phyloP scores from a whole-genome alignment of 2,113 vertebrate species.

The Genyomyrus donnyi region DNA sequence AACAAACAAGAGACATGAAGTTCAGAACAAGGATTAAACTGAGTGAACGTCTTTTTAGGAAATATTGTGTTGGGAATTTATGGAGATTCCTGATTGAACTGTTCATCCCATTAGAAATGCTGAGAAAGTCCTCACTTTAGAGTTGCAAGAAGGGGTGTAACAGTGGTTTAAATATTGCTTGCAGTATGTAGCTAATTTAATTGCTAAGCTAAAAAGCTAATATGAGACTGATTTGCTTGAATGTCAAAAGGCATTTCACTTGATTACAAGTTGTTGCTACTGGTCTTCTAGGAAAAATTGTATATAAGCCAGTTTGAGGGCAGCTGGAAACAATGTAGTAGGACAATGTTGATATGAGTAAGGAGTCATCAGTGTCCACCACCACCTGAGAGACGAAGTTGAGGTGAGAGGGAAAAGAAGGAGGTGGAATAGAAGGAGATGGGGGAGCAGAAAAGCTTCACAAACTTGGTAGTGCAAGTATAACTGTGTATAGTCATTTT shows the following conservation, averaged over 20 bases:
- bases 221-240: background rate
- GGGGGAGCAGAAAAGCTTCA: background rate
- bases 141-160: background rate
- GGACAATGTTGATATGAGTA: background rate
- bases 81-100: background rate
- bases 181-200: background rate
- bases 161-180: background rate
- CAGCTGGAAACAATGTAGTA: background rate
- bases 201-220: background rate
- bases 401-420: background rate
- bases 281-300: background rate
- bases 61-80: background rate
- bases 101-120: background rate
- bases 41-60: background rate
- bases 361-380: background rate
- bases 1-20: background rate
- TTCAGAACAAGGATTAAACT: background rate
- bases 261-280: background rate
- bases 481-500: background rate
- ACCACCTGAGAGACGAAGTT: background rate
- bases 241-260: background rate
- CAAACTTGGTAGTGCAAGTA: background rate
- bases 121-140: background rate
- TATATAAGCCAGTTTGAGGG: background rate
- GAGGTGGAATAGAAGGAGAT: background rate